Base-by-base conservation (phyloP, 2,888 invertebrate genomes). In the Eretmocerus hayati region DNA sequence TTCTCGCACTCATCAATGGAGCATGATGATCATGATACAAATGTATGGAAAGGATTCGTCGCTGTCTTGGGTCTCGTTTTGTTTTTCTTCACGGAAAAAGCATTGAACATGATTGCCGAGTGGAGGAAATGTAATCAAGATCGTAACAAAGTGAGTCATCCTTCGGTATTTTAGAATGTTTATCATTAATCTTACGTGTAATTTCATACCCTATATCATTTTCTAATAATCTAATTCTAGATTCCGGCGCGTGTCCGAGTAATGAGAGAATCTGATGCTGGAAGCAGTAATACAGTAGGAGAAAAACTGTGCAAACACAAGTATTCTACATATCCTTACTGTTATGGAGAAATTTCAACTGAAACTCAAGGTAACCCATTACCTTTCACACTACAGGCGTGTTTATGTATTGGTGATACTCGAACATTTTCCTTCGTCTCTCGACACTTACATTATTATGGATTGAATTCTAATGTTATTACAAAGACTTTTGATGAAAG, bases 21-120 rank as follows among this genome's bases (percentile, higher is more conserved):
- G 46, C 61, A 67, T 41, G 68, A 71, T 31, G 72, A 77, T 0
- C 85, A 89, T 58, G 78, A 80, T 32, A 77, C 80, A 52, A 87
- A 86, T 59, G 85, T 90, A 75, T 88, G 84, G 81, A 90, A 90
- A 66, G 94, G 94, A 2, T 74, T 93, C 20, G 84, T 86, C 1
- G 87, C 88, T 1, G 82, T 90, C 70, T 63, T 80, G 45, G 92
- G 93, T 1, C 81, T 95, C 3, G 85, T 90, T 8, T 81, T 91
- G 71, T 94, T 94, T 75, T 93, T 93, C 67, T 81, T 91, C 57
- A 87, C 86, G 4, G 94, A 95, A 67, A 85, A 89, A 63, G 81
- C 86, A 0, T 72, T 91, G 23, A 85, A 85, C 5, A 78, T 90
- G 55, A 79, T 86, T 5, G 84, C 87, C 0, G 89, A 89, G 62